Evolutionary conservation across 2,888 invertebrate species (phyloP), one percentile per base, ranked within the genome.

Genomic region (Sarcophaga rosellei): DNA sequence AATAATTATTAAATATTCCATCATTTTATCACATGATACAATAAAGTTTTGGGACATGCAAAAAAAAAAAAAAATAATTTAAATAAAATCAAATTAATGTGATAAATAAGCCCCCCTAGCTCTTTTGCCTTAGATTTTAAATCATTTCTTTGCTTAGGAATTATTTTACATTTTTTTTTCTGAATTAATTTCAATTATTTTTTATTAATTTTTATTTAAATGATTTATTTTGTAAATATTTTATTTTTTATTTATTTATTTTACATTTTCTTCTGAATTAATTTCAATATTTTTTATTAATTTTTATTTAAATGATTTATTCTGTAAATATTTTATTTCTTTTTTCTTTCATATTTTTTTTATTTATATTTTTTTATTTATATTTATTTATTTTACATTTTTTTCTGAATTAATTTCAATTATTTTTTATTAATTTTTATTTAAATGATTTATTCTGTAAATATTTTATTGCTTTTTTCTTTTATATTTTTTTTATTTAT

Each of bases 251-350:
- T 4, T 25, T 4, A 4, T 25, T 4, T 25, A 25, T 69, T 53
- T 53, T 15, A n/a, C n/a, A n/a, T n/a, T n/a, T n/a, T n/a, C 57
- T 78, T 63, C 63, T 21, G 62, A 81, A 81, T 69, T 79, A 53
- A 62, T 76, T 57, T 3, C 11, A 44, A 45, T 59, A 62, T 25
- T 69, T 69, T 47, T 21, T 25, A 35, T 62, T 76, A 53, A 47
- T 65, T 70, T 79, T 84, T 44, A 78, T 79, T 84, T 78, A 76
- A 79, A 61, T 44, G n/a, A 75, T 35, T 35, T 78, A 61, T 53
- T 44, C 57, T 62, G 15, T 45, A 21, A 12, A 4, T 8, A 35
- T 35, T 35, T 35, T 35, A n/a, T n/a, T n/a, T n/a, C n/a, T n/a
- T n/a, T n/a, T n/a, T n/a, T n/a, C n/a, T n/a, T n/a, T n/a, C n/a